These are phyloP conservation scores for Stenichneumon culpator DNA, from an alignment of 2,888 invertebrate genomes.

Conservation along the genomic window DNA sequence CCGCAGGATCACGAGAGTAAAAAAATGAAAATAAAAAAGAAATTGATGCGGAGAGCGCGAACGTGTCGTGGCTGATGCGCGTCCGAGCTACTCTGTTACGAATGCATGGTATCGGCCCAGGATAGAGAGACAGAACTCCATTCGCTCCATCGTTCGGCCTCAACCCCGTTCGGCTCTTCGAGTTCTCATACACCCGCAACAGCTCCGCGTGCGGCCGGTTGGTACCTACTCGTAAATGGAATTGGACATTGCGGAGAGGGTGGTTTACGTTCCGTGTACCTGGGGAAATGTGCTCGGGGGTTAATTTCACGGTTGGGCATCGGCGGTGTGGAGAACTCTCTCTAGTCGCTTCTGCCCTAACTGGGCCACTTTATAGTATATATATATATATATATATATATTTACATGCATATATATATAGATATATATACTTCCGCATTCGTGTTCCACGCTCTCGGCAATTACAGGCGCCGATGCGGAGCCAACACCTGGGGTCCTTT, in stretches of 20 bases:
- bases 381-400: constrained; percentile 9
- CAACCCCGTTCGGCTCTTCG: constrained; percentile 48
- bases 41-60: constrained; percentile 41
- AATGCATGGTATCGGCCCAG: constrained; percentile 59
- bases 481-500: constrained; percentile 32
- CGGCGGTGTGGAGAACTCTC: constrained; percentile 58
- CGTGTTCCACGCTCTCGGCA: constrained; percentile 28
- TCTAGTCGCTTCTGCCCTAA: constrained; percentile 39
- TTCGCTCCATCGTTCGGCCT: constrained; percentile 32
- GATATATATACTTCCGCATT: neutral
- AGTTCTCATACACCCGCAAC: constrained; percentile 20
- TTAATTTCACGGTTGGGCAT: constrained; percentile 80
- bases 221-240: constrained; percentile 73
- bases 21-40: constrained; percentile 19
- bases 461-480: constrained; percentile 32
- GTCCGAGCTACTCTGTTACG: constrained; percentile 48
- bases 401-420: neutral
- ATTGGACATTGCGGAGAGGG: constrained; percentile 74
- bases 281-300: constrained; percentile 77
- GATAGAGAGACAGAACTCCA: constrained; percentile 55
- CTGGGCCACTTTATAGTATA: constrained; percentile 4
- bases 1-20: neutral
- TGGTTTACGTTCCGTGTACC: constrained; percentile 75
- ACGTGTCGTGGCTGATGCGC: constrained; percentile 62
- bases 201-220: constrained; percentile 57